phyloP scores from a whole-genome alignment of 2,888 invertebrate species.

The Petrolisthes cinctipes region DNA sequence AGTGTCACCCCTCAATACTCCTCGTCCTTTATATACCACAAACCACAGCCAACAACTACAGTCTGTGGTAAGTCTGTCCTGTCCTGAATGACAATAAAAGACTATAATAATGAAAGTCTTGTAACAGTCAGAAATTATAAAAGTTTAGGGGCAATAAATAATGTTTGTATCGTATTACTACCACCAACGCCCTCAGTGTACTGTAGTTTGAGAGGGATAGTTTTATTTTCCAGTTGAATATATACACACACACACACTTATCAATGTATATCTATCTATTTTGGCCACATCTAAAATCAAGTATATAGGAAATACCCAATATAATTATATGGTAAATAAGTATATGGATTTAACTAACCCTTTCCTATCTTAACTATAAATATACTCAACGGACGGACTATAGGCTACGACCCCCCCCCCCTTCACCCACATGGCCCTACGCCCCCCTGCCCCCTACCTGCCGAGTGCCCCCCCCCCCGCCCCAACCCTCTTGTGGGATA shows the following conservation, averaged over 20 bases:
- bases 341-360: not conserved
- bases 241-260: slow-evolving; percentile 30
- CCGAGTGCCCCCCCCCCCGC: not conserved
- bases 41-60: too few relatives aligned
- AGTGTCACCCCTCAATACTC: too few relatives aligned
- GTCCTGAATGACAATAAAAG: too few relatives aligned
- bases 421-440: not conserved
- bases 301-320: not conserved
- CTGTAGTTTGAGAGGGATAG: too few relatives aligned
- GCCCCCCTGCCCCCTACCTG: not conserved
- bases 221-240: not conserved
- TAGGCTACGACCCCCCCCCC: not conserved
- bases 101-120: too few relatives aligned
- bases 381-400: not conserved
- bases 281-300: not conserved
- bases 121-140: too few relatives aligned
- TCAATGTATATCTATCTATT: not conserved
- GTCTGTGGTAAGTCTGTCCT: too few relatives aligned
- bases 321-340: not conserved
- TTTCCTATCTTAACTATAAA: not conserved
- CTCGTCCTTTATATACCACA: too few relatives aligned
- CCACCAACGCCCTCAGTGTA: too few relatives aligned
- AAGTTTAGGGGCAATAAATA: too few relatives aligned
- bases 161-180: too few relatives aligned
- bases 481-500: slow-evolving; percentile 23